Conservation (phyloP, 64 coral and sea anemone genomes). For the Hydrozoanthus tunicans region DNA sequence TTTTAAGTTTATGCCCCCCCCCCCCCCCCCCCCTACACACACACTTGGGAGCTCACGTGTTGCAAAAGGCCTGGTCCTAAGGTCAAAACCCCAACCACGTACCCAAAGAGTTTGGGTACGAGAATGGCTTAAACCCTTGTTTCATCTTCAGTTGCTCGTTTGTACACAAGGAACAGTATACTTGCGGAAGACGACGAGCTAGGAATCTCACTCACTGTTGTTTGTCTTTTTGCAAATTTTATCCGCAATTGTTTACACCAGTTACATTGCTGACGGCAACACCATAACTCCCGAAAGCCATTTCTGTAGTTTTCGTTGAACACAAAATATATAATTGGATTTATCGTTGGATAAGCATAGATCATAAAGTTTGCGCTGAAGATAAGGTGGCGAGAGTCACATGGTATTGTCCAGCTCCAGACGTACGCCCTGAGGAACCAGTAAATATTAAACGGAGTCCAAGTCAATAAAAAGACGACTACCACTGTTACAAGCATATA, state of each 20-base stretch:
- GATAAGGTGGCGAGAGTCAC: not conserved
- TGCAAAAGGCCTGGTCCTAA: too few relatives aligned
- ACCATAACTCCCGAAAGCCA: not conserved
- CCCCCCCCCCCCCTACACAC: too few relatives aligned
- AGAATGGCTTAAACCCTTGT: too few relatives aligned
- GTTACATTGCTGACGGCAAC: not conserved
- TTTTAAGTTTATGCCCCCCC: too few relatives aligned
- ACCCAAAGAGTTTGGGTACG: too few relatives aligned
- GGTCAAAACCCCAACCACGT: too few relatives aligned
- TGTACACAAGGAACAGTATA: too few relatives aligned
- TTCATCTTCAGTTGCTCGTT: too few relatives aligned
- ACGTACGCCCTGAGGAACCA: not conserved
- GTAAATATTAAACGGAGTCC: not conserved
- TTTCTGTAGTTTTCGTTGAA: conserved; percentile 24
- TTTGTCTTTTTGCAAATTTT: not conserved
- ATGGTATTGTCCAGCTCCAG: not conserved
- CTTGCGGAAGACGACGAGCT: too few relatives aligned
- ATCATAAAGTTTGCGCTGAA: conserved; percentile 6
- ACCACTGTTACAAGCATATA: conserved; percentile 15
- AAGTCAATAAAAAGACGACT: not conserved
- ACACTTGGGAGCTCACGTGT: too few relatives aligned
- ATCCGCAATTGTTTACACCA: not conserved
- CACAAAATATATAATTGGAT: not conserved
- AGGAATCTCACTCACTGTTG: not conserved
- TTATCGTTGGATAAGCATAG: not conserved